phyloP scores from a whole-genome alignment of 2,113 vertebrate species.

The Antigone vipio region DNA sequence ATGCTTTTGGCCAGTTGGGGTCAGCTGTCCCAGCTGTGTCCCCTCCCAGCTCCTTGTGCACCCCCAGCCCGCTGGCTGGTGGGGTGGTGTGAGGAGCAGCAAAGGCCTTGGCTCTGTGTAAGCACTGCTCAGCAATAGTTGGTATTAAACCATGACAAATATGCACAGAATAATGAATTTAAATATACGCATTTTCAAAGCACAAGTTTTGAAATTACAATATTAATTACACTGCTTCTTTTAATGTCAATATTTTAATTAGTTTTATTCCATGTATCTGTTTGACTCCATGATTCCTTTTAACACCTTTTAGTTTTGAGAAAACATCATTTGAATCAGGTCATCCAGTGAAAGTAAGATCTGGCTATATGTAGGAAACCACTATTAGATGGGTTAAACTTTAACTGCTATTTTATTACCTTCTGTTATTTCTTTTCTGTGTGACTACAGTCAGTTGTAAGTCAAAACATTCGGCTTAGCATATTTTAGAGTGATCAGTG shows the following conservation, averaged over 20 bases:
- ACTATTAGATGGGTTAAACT: not conserved
- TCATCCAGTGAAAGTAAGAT: not conserved
- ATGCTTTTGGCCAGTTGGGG: no score
- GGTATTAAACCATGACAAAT: no score
- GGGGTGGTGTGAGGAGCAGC: no score
- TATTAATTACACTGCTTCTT: not conserved
- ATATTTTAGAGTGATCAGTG: not conserved
- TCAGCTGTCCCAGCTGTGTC: no score
- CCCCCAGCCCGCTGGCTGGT: no score
- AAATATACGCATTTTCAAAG: not conserved
- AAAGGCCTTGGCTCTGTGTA: no score
- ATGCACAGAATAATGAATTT: not conserved
- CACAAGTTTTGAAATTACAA: not conserved
- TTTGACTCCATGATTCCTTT: not conserved
- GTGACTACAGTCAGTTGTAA: not conserved
- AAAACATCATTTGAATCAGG: not conserved
- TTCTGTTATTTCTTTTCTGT: not conserved
- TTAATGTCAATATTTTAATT: not conserved
- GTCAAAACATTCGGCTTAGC: not conserved
- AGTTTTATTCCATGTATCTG: not conserved
- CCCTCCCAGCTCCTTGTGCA: no score
- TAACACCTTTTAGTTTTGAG: not conserved
- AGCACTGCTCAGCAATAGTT: no score
- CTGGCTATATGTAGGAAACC: not conserved
- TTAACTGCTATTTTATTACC: not conserved